A percentile compares a stretch with the other conserved stretches of the same genome.
Conservation (phyloP, 2,113 vertebrate genomes). For the Tyto alba region DNA sequence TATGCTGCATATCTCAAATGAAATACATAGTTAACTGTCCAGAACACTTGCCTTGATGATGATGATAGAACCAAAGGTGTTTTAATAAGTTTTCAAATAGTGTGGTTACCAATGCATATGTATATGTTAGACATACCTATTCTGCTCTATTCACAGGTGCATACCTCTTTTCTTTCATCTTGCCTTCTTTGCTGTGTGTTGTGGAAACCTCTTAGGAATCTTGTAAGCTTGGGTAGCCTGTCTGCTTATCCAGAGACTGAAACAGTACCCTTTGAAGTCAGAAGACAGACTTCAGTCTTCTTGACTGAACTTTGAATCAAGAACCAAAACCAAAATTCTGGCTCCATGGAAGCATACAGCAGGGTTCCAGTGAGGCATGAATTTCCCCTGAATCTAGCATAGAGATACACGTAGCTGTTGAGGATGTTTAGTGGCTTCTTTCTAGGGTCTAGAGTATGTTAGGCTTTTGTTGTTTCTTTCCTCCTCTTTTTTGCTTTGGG, state of each 20-base stretch:
- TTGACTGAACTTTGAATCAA: background rate
- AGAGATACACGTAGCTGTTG: background rate
- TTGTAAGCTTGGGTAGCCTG: background rate
- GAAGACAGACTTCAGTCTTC: background rate
- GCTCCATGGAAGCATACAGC: fast-evolving
- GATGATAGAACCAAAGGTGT: background rate
- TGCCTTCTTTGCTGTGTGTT: background rate
- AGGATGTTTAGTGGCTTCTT: background rate
- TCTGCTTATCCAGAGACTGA: background rate
- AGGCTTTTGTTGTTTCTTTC: background rate
- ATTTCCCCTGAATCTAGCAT: background rate
- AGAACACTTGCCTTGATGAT: background rate
- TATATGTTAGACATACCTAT: background rate
- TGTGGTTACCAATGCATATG: background rate
- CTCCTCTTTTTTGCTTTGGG: background rate
- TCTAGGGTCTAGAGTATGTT: background rate
- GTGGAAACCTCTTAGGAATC: background rate
- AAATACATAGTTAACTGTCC: background rate
- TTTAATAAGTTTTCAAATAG: slow-evolving; percentile 22
- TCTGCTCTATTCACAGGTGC: background rate
- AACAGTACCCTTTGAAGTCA: slow-evolving; percentile 8
- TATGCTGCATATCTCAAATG: background rate
- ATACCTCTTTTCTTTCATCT: slow-evolving; percentile 28
- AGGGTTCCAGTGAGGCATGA: background rate
- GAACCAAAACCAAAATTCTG: background rate